phyloP scores from a whole-genome alignment of 2,113 vertebrate species.

The Scomber scombrus region DNA sequence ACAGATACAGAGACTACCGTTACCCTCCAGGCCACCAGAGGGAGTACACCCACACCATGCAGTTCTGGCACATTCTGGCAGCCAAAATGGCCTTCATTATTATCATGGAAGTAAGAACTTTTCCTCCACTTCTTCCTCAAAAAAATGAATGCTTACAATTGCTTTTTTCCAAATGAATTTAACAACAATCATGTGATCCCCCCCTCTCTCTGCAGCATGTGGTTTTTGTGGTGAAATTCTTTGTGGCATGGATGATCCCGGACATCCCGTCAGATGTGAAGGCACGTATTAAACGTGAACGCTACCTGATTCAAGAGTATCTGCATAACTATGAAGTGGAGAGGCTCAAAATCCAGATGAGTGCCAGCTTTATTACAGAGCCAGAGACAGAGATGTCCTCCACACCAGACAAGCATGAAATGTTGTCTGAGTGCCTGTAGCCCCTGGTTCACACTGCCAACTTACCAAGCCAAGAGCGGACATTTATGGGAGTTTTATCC shows the following conservation, averaged over 20 bases:
- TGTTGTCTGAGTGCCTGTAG: slow-evolving; percentile 84
- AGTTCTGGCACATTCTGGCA: slow-evolving; percentile 97
- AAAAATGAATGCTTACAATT: background rate
- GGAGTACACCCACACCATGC: slow-evolving; percentile 89
- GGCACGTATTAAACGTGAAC: slow-evolving; percentile 93
- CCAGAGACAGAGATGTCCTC: slow-evolving; percentile 75
- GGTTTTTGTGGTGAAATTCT: slow-evolving; percentile 96
- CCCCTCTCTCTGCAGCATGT: slow-evolving; percentile 87
- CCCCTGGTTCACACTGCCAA: slow-evolving; percentile 24
- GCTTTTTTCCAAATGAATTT: background rate
- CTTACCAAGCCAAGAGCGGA: slow-evolving; percentile 24
- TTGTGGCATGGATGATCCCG: slow-evolving; percentile 97
- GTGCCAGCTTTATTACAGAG: slow-evolving; percentile 83
- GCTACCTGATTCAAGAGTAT: slow-evolving; percentile 93
- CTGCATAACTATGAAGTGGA: slow-evolving; percentile 93
- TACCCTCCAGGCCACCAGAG: slow-evolving; percentile 88
- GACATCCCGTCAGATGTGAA: slow-evolving; percentile 93
- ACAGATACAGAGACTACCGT: slow-evolving; percentile 90
- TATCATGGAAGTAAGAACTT: slow-evolving; percentile 92
- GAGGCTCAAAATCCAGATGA: slow-evolving; percentile 89
- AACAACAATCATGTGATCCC: background rate
- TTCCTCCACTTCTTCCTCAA: background rate
- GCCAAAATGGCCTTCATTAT: slow-evolving; percentile 98
- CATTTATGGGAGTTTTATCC: background rate
- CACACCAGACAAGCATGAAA: slow-evolving; percentile 82